Evolutionary conservation across 1,140 invertebrate species (phyloP).

Genomic region (Catajapyx aquilonaris): DNA sequence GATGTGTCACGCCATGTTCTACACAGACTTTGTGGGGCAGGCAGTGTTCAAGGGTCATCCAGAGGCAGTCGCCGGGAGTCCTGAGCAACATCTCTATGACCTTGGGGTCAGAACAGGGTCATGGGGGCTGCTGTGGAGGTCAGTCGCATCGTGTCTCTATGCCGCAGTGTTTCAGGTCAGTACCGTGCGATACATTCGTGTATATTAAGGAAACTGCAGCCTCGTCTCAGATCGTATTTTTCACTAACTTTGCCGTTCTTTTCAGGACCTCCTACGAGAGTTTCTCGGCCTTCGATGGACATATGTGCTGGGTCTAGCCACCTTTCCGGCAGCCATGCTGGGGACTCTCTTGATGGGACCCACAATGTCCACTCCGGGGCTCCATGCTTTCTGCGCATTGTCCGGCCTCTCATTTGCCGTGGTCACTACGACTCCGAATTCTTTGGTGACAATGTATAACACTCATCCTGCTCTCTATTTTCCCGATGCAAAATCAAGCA

Average conservation of each 20-base stretch:
- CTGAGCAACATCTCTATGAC: conserved; percentile 20
- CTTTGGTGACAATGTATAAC: conserved; percentile 24
- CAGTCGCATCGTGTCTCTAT: conserved; percentile 6
- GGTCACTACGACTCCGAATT: conserved; percentile 25
- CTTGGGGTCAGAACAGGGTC: conserved; percentile 28
- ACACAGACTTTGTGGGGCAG: conserved; percentile 29
- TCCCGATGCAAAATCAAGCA: conserved; percentile 3
- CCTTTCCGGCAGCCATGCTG: conserved; percentile 21
- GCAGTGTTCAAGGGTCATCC: conserved; percentile 25
- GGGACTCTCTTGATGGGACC: conserved; percentile 21
- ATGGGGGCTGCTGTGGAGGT: conserved; percentile 21
- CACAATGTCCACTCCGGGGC: conserved; percentile 17
- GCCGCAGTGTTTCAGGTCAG: conserved; percentile 19
- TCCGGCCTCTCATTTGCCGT: conserved; percentile 26
- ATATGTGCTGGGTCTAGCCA: conserved; percentile 21
- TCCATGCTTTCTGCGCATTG: conserved; percentile 22
- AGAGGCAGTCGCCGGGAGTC: conserved; percentile 18
- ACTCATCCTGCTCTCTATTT: conserved; percentile 12
- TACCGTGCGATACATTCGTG: conserved; percentile 16
- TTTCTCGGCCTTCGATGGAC: conserved; percentile 19
- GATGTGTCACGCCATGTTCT: conserved; percentile 27
- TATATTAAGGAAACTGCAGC: too few relatives aligned
- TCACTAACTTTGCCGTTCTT: too few relatives aligned
- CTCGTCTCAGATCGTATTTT: too few relatives aligned
- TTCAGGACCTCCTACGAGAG: too few relatives aligned